phyloP scores from a whole-genome alignment of 2,797 vertebrate species.

The Oceanodroma leucorhoa region DNA sequence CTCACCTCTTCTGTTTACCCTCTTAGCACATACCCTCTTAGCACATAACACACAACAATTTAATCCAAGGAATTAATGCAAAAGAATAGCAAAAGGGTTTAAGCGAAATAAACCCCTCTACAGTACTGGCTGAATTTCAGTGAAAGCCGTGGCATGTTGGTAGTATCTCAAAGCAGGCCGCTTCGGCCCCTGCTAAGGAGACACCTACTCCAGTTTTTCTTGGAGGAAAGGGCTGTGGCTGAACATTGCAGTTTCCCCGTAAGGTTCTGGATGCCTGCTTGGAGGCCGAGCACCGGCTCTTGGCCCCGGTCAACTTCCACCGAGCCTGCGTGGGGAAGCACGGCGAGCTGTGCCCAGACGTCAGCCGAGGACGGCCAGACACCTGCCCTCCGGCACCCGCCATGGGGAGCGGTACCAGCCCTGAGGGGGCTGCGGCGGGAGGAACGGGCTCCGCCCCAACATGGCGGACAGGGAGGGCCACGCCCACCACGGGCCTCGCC shows the following conservation, averaged over 20 bases:
- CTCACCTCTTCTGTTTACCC: not conserved
- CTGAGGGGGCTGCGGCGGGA: fast-evolving
- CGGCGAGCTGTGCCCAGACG: fast-evolving
- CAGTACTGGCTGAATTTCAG: not conserved
- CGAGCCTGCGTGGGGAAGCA: fast-evolving
- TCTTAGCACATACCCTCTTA: not conserved
- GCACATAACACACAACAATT: not conserved
- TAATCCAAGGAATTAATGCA: not conserved
- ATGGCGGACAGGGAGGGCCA: fast-evolving
- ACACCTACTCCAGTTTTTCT: too few species aligned
- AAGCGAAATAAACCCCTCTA: not conserved
- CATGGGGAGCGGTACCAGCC: fast-evolving
- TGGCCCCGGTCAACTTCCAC: fast-evolving
- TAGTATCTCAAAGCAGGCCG: not conserved
- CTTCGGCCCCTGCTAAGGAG: not conserved
- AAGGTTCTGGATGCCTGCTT: fast-evolving
- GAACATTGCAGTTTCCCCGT: fast-evolving
- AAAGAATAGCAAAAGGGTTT: not conserved
- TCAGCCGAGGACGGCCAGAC: fast-evolving
- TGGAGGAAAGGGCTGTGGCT: not conserved
- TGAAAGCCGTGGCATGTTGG: fast-evolving
- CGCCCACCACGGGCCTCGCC: not conserved
- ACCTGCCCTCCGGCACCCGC: fast-evolving
- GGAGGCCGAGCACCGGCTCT: too few species aligned
- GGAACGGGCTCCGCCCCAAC: fast-evolving